Conservation (phyloP, 2,888 invertebrate genomes). For the Colostygia pectinataria region DNA sequence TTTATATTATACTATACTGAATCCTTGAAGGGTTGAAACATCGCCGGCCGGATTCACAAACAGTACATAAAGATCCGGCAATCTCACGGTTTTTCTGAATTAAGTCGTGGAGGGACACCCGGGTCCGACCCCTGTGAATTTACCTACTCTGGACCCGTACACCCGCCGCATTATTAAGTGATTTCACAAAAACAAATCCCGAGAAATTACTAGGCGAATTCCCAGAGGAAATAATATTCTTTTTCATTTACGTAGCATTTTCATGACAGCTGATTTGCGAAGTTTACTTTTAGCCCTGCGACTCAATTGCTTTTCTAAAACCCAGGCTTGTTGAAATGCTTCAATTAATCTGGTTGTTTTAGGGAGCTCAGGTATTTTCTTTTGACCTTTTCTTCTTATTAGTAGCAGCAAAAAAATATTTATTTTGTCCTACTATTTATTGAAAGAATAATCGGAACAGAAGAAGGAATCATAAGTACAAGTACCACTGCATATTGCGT, state of each 20-base stretch:
- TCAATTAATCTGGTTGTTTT: conserved; percentile 31
- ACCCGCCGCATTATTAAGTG: conserved; percentile 66
- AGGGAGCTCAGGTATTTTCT: conserved; percentile 20
- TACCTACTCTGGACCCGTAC: conserved; percentile 48
- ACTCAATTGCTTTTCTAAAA: conserved; percentile 29
- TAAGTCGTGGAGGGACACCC: conserved; percentile 70
- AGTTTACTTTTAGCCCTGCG: conserved; percentile 40
- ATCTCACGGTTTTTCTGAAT: conserved; percentile 74
- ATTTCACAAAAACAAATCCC: conserved; percentile 66
- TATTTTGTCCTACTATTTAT: neutral
- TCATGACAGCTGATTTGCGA: conserved; percentile 49
- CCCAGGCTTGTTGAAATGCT: conserved; percentile 21
- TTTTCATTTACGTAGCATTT: conserved; percentile 40
- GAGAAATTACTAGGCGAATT: conserved; percentile 55
- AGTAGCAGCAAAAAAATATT: neutral
- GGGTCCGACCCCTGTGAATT: conserved; percentile 57
- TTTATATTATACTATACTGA: conserved; percentile 66
- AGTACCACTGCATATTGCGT: conserved; percentile 6
- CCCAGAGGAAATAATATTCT: conserved; percentile 42
- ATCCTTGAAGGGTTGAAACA: conserved; percentile 69
- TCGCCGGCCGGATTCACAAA: conserved; percentile 70
- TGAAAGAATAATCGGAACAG: conserved; percentile 13
- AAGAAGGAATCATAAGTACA: conserved; percentile 8
- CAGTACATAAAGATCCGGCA: conserved; percentile 73
- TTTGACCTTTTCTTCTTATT: neutral